These are phyloP conservation scores for Steromphala cineraria DNA, from an alignment of 2,888 invertebrate genomes.

Conservation along the genomic window DNA sequence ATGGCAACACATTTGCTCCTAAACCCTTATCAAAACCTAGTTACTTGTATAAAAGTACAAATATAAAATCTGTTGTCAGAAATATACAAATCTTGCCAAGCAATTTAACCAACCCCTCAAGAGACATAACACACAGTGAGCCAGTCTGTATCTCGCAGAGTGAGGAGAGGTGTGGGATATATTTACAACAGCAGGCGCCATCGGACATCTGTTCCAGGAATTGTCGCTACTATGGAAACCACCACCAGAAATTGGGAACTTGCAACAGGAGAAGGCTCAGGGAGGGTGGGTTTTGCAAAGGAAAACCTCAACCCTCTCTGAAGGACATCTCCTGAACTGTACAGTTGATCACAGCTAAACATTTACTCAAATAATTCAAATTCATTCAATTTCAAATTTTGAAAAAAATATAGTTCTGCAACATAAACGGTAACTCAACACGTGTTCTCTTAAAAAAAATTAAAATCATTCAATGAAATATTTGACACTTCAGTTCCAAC, in stretches of 20 bases:
- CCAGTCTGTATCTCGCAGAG: no score
- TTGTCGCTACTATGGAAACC: neutral
- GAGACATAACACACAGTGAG: neutral
- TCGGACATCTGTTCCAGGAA: neutral
- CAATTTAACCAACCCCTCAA: neutral
- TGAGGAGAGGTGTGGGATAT: no score
- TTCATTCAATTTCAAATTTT: no score
- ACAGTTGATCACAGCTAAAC: no score
- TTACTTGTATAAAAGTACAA: conserved; percentile 3
- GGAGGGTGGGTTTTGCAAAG: neutral
- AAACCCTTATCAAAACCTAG: neutral
- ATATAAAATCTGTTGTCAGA: neutral
- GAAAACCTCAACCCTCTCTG: neutral
- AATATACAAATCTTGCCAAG: neutral
- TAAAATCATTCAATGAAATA: no score
- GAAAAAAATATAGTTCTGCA: no score
- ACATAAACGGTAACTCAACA: no score
- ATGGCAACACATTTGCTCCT: neutral
- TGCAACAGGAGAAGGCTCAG: neutral
- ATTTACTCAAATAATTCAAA: no score
- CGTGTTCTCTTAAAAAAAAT: no score
- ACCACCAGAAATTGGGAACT: neutral
- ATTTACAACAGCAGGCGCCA: no score
- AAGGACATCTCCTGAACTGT: no score
- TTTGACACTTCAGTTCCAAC: no score